Evolutionary conservation across 2,113 vertebrate species (phyloP), one percentile per base, ranked within the genome.

Genomic region (human): DNA sequence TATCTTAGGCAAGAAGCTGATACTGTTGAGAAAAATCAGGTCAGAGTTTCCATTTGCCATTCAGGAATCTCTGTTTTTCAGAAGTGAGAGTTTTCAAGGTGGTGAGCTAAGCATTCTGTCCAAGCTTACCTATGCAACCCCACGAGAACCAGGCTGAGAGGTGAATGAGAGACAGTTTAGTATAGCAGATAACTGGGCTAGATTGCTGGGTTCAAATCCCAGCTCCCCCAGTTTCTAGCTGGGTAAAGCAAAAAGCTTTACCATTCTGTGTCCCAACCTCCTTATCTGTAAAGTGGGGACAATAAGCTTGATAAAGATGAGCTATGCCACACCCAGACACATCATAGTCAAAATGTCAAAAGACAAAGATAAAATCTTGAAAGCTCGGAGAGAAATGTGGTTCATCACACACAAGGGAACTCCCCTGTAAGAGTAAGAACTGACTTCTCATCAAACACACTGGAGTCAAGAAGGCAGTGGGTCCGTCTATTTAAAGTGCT

Each of bases 91-190:
- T 61, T 38, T 25, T 78, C 90, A 32, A 45, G 40, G 72, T 6
- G 66, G 57, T 35, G 52, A 92, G 75, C 68, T 35, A 8, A 72
- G 72, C 1, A 0, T 23, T 16, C 5, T 17, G 11, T 61, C 6
- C 11, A 1, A 16, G 20, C 10, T 16, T 17, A 27, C 35, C 43
- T n/a, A 38, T 13, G 35, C 43, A 12, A 27, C 72, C 59, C 17
- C 32, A 0, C 0, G 6, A 11, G 87, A 52, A n/a, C 40, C 32
- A 25, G 32, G 40, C 90, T 7, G 5, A 43, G 61, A 30, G 30
- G 2, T 0, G 14, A 20, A 7, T 1, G 0, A n/a, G 59, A n/a
- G 40, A 12, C n/a, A 5, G 82, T 17, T 16, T 3, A 20, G 75
- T n/a, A 3, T 1, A 20, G 30, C 22, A 35, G 45, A 12, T 23